Evolutionary conservation across 2,113 vertebrate genomes (phyloP).

Genomic region (Micromys minutus): DNA sequence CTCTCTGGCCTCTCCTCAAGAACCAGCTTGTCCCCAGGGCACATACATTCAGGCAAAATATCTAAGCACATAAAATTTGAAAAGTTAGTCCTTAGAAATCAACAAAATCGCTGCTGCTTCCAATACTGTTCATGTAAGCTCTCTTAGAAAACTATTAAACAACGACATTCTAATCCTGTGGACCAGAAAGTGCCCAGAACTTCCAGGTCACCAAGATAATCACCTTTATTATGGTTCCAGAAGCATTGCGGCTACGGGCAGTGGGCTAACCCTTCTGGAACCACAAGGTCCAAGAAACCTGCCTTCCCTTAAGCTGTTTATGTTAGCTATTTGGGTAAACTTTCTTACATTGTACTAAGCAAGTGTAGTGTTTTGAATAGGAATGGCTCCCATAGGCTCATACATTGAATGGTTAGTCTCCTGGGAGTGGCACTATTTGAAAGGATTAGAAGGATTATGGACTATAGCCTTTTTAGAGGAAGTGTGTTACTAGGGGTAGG

Average conservation of each 20-base stretch:
- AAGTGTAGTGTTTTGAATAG: background rate
- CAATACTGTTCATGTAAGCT: background rate
- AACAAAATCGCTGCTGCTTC: background rate
- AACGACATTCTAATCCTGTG: no score
- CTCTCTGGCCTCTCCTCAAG: background rate
- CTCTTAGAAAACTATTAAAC: background rate
- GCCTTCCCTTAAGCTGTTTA: background rate
- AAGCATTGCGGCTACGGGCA: background rate
- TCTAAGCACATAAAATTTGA: background rate
- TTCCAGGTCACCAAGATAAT: background rate
- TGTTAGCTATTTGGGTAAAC: background rate
- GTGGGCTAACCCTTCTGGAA: background rate
- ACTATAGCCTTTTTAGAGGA: no score
- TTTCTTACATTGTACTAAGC: background rate
- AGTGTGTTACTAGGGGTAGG: no score
- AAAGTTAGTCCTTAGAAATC: background rate
- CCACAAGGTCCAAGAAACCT: background rate
- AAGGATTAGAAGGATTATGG: no score
- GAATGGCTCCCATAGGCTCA: background rate
- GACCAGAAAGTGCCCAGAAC: background rate
- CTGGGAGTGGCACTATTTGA: no score
- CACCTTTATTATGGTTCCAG: background rate
- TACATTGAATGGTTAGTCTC: background rate
- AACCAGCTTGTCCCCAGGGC: background rate
- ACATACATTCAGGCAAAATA: background rate